A percentile compares a stretch with the other conserved stretches of the same genome.
These are phyloP conservation scores for Haliclystus octoradiatus DNA, from an alignment of 30 jellyfish, hydroid and myxozoan species.

Conservation along the genomic window DNA sequence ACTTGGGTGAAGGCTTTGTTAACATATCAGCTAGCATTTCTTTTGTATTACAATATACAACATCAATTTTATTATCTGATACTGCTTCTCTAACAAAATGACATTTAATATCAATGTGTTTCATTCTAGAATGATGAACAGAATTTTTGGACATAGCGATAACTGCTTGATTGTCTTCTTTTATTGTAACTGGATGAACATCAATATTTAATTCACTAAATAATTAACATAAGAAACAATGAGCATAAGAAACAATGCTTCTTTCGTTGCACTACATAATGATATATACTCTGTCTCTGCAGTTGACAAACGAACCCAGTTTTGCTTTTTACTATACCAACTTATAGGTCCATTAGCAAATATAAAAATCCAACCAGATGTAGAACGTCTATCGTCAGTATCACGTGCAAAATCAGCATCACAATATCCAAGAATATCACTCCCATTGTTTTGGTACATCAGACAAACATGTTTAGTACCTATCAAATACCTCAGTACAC, in stretches of 20 bases:
- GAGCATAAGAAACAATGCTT: conserved; percentile 1
- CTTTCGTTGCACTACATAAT: background rate
- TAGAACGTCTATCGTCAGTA: background rate
- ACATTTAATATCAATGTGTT: background rate
- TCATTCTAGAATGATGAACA: background rate
- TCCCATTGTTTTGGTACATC: too few relatives aligned
- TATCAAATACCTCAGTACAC: background rate
- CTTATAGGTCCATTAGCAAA: background rate
- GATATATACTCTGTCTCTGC: background rate
- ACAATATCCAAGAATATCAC: too few relatives aligned
- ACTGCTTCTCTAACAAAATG: background rate
- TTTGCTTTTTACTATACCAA: background rate
- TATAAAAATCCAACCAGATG: background rate
- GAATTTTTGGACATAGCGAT: background rate
- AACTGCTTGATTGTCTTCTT: background rate
- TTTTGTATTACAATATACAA: background rate
- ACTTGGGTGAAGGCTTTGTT: too few relatives aligned
- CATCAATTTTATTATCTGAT: background rate
- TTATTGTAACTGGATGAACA: background rate
- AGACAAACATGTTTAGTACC: too few relatives aligned
- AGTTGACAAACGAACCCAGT: background rate
- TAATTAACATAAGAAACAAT: too few relatives aligned
- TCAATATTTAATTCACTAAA: background rate
- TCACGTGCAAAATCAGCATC: background rate
- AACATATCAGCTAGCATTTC: background rate